Evolutionary conservation across 2,113 vertebrate genomes (phyloP), one percentile per base, ranked within the genome.

Genomic region (Apus apus): DNA sequence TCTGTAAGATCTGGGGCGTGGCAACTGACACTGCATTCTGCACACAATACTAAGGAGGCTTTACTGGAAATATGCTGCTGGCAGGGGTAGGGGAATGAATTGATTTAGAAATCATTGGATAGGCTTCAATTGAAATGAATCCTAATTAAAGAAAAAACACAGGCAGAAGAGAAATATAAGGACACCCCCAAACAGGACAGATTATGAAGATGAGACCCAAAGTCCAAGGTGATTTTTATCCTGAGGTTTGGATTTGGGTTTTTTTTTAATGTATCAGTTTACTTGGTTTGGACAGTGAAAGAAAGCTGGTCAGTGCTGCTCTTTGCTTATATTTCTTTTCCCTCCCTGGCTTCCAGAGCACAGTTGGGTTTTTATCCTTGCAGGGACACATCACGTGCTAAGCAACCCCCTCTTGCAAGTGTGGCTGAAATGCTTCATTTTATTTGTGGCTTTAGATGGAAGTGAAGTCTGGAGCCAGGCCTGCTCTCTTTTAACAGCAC

Each of bases 61-160:
- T 85, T 83, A 61, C 48, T 88, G 88, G 60, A 91, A 94, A 93
- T 57, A 68, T 90, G 45, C 72, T 86, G 67, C 85, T 92, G 92
- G 60, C 73, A 74, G 34, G n/a, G 45, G 29, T 21, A 53, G 68
- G 72, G 90, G 68, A 83, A 50, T 81, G 29, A 88, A 94, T 80
- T 90, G 43, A 88, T 93, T 94, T 71, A 85, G 48, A 89, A 70
- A 45, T 71, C 93, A 77, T 29, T 93, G 90, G 79, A 81, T 53
- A 60, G 48, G 71, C 27, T 95, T 90, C 75, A 88, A 3, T 16
- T 74, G 48, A 94, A 92, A 56, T 80, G 8, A 91, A 93, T 86
- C 38, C 48, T 60, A 74, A 77, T 86, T 65, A 81, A 93, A 86
- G 40, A 66, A 66, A 82, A 94, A 65, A 27, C 34, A 34, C 19